Base-by-base conservation (phyloP, 1,140 invertebrate genomes). In the Bilobella aurantiaca region DNA sequence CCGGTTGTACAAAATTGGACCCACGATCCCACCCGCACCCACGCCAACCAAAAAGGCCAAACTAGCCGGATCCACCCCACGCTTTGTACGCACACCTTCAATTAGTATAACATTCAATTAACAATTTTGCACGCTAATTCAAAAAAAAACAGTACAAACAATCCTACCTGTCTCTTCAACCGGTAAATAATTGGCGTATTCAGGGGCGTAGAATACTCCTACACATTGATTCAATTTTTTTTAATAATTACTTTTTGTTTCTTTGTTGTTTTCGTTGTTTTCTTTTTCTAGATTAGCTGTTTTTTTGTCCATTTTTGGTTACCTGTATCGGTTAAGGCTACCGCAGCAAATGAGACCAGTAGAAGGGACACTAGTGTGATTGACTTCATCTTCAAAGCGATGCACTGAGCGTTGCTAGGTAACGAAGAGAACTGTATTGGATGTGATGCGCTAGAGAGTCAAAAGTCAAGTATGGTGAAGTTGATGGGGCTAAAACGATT, bases 1-100 rank as follows among this genome's bases (percentile, higher is more conserved):
- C 16, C 59, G 31, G 59, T 62, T 62, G 59, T 62, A 62, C 3
- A 62, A 34, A 25, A 62, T 62, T 62, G 59, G 59, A 5, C 59
- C 59, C n/a, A 62, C 37, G 28, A 62, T 62, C 12, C 59, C 59
- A 37, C 59, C 59, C 8, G 59, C 59, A 12, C 25, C 59, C 12
- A 62, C 59, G 3, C 59, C 59, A 28, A 37, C 12, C 3, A 62
- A 28, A 34, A 62, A 62, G 29, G 59, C 29, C 12, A 62, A 18
- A 28, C 29, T 37, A 5, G 29, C 59, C 28, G 32, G 29, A 34
- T 59, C 58, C 8, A 23, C 28, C 5, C 8, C 3, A 12, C 59
- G 25, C 59, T 62, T 62, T 18, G 2, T 62, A 42, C 59, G 25
- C 3, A 59, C 58, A 29, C 28, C 58, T 59, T 8, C 3, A 42